A percentile compares a stretch with the other conserved stretches of the same genome.
Conservation (phyloP, 1,140 invertebrate species). For the Oncopeltus fasciatus region DNA sequence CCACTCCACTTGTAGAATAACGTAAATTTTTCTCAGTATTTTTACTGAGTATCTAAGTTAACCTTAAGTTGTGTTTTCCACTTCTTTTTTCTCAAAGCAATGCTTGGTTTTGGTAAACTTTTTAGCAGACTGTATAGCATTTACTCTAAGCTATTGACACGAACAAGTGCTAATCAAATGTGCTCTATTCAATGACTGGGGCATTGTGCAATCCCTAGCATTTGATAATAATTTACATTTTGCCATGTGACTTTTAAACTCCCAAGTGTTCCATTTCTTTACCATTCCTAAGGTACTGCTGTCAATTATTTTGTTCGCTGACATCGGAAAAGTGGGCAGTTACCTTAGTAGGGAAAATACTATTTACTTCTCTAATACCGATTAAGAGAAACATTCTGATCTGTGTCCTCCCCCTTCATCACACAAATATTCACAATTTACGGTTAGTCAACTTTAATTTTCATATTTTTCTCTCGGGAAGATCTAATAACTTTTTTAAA, state of each 20-base stretch:
- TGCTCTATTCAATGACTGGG: too few species aligned
- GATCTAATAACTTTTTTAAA: background rate
- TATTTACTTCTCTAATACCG: background rate
- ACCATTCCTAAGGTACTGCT: background rate
- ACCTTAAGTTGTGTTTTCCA: too few species aligned
- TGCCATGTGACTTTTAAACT: background rate
- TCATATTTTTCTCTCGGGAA: background rate
- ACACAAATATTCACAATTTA: background rate
- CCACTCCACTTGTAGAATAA: too few species aligned
- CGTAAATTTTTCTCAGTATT: too few species aligned
- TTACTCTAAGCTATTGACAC: too few species aligned
- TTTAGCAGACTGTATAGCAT: too few species aligned
- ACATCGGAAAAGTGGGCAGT: background rate
- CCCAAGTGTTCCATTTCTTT: background rate
- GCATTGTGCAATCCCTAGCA: too few species aligned
- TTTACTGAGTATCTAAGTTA: too few species aligned
- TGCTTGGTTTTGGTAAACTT: too few species aligned
- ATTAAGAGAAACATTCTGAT: background rate
- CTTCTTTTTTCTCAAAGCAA: too few species aligned
- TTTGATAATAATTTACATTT: background rate
- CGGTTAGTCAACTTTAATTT: background rate
- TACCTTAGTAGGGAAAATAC: background rate
- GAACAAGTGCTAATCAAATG: too few species aligned
- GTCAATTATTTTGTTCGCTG: background rate
- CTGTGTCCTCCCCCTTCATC: background rate